Conservation (phyloP, 2,888 invertebrate genomes). For the Ormyrus pomaceus region DNA sequence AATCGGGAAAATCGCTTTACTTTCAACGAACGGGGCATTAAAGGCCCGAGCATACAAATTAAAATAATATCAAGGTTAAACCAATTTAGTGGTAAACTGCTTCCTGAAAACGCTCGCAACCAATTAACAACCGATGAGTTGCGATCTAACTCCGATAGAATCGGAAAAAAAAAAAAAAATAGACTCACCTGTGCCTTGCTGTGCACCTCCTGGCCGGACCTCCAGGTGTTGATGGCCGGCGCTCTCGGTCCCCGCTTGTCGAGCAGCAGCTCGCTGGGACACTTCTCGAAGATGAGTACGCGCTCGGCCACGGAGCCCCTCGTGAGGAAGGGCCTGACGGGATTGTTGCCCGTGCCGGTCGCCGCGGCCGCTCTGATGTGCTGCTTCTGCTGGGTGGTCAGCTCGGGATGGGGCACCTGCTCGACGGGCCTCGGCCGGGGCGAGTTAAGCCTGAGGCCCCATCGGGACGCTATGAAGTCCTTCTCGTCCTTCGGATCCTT, state of each 20-base stretch:
- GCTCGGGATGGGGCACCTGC: conserved; percentile 82
- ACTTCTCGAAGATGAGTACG: conserved; percentile 93
- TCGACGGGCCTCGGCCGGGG: conserved; percentile 68
- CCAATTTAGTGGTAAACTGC: no score
- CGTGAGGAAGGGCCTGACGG: conserved; percentile 90
- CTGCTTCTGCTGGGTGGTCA: conserved; percentile 80
- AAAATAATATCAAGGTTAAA: no score
- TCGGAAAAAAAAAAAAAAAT: neutral
- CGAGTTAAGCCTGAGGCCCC: conserved; percentile 74
- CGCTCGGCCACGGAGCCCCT: conserved; percentile 94
- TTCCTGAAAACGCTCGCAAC: no score
- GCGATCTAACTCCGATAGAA: neutral
- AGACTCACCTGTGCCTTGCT: conserved; percentile 77
- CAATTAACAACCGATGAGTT: neutral
- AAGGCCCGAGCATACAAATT: no score
- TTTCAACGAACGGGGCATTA: no score
- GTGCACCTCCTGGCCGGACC: conserved; percentile 74
- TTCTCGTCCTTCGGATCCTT: conserved; percentile 64
- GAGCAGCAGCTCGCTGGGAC: conserved; percentile 87
- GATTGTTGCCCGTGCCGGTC: conserved; percentile 78
- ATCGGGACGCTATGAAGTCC: conserved; percentile 69
- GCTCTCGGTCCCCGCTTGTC: conserved; percentile 81
- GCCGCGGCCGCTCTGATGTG: conserved; percentile 75
- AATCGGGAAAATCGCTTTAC: no score
- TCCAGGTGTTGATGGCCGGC: conserved; percentile 77